A percentile compares a stretch with the other conserved stretches of the same genome.
Evolutionary conservation across 2,113 vertebrate species (phyloP).

Genomic region (Corydoras maculifer): DNA sequence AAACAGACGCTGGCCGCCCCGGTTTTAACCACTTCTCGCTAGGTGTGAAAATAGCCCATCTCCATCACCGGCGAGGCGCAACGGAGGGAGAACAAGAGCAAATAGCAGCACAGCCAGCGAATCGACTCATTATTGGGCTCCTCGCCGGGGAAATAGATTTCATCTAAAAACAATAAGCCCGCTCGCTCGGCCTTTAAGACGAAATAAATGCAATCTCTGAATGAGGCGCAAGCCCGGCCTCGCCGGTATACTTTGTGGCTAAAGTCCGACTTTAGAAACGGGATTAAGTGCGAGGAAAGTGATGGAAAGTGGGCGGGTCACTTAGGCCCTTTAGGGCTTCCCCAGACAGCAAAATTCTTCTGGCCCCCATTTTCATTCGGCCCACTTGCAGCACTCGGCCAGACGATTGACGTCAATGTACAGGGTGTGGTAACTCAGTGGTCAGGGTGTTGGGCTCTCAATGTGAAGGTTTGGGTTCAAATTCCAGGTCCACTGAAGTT

Average conservation of each 20-base stretch:
- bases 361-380: no score
- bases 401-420: no score
- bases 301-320: slow-evolving; percentile 18
- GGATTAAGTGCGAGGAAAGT: slow-evolving; percentile 45
- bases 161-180: slow-evolving; percentile 76
- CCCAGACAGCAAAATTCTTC: no score
- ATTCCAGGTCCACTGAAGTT: no score
- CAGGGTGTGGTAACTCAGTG: no score
- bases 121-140: slow-evolving; percentile 76
- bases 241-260: slow-evolving; percentile 66
- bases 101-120: slow-evolving; percentile 69
- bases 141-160: slow-evolving; percentile 67
- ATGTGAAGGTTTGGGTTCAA: no score
- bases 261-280: slow-evolving; percentile 53
- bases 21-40: slow-evolving; percentile 64
- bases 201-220: slow-evolving; percentile 33
- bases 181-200: slow-evolving; percentile 48
- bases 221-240: slow-evolving; percentile 43
- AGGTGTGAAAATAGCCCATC: slow-evolving; percentile 64
- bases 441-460: no score
- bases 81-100: slow-evolving; percentile 70
- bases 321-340: not conserved
- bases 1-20: slow-evolving; percentile 80
- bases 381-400: no score
- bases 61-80: slow-evolving; percentile 70